phyloP scores from a whole-genome alignment of 2,888 invertebrate genomes.

The Habroteleia sp. region DNA sequence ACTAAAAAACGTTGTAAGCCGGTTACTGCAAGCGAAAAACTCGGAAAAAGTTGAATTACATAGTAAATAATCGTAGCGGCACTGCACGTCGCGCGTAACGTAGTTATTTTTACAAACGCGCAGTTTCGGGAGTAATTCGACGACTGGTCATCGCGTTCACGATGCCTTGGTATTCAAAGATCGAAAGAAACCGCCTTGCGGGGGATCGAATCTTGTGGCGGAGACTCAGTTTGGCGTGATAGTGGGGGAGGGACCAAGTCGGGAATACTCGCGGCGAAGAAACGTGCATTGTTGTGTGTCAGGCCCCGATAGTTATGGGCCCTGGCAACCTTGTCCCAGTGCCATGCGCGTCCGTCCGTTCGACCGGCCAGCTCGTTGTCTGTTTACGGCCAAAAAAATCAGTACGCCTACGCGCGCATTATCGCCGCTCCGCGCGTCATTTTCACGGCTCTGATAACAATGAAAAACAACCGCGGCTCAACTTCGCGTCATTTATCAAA shows the following conservation, averaged over 20 bases:
- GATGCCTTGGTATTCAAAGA: constrained; percentile 76
- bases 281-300: constrained; percentile 77
- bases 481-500: constrained; percentile 43
- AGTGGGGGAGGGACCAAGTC: constrained; percentile 67
- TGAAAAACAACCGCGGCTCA: constrained; percentile 1
- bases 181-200: constrained; percentile 72
- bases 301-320: constrained; percentile 77
- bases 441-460: constrained; percentile 42
- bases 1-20: background rate
- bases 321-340: constrained; percentile 80
- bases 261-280: constrained; percentile 67
- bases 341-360: constrained; percentile 68
- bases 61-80: background rate
- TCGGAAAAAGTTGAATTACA: too few relatives aligned
- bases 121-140: constrained; percentile 76
- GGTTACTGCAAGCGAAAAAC: too few relatives aligned
- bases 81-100: constrained; percentile 56
- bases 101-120: constrained; percentile 65
- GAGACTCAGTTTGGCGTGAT: constrained; percentile 60
- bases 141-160: constrained; percentile 76
- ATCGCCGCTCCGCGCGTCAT: constrained; percentile 21
- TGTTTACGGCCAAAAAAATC: constrained; percentile 55
- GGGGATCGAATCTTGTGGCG: constrained; percentile 69
- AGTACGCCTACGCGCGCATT: constrained; percentile 44
- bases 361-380: constrained; percentile 39